A percentile compares a stretch with the other conserved stretches of the same genome.
Conservation (phyloP, 23 tunicate species). For the Halocynthia roretzi region DNA sequence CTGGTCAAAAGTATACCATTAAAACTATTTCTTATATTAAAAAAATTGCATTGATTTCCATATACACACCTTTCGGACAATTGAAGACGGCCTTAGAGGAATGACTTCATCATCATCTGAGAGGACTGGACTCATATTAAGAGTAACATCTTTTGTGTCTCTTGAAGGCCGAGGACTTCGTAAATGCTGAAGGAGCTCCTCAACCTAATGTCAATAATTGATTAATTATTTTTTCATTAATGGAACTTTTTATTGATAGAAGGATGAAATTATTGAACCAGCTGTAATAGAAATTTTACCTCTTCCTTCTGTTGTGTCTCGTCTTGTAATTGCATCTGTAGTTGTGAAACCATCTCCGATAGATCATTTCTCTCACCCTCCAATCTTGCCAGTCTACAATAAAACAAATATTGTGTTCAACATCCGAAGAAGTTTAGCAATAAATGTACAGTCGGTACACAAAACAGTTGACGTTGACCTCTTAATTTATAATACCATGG, state of each 20-base stretch:
- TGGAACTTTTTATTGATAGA: neutral
- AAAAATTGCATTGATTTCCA: neutral
- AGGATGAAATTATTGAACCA: neutral
- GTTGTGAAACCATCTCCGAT: constrained; percentile 13
- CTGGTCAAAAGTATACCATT: neutral
- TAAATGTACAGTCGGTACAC: no score
- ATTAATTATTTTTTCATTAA: neutral
- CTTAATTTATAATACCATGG: no score
- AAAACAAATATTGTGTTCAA: no score
- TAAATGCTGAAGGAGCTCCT: constrained; percentile 17
- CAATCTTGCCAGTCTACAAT: no score
- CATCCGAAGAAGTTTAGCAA: no score
- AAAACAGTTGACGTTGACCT: no score
- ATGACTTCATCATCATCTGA: constrained; percentile 40
- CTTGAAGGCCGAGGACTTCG: neutral
- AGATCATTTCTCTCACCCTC: constrained; percentile 25
- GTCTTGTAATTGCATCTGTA: constrained; percentile 36
- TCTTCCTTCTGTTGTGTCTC: constrained; percentile 26
- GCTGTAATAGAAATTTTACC: constrained; percentile 12
- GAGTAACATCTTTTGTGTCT: constrained; percentile 6
- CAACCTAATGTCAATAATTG: neutral
- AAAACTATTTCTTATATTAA: neutral
- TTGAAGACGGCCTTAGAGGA: constrained; percentile 27
- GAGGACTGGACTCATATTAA: constrained; percentile 4
- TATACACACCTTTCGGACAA: constrained; percentile 27